Percentiles rank a stretch among this genome's conserved stretches.
These are phyloP conservation scores for Ylistrum balloti DNA, from an alignment of 1,140 invertebrate species.

Conservation along the genomic window DNA sequence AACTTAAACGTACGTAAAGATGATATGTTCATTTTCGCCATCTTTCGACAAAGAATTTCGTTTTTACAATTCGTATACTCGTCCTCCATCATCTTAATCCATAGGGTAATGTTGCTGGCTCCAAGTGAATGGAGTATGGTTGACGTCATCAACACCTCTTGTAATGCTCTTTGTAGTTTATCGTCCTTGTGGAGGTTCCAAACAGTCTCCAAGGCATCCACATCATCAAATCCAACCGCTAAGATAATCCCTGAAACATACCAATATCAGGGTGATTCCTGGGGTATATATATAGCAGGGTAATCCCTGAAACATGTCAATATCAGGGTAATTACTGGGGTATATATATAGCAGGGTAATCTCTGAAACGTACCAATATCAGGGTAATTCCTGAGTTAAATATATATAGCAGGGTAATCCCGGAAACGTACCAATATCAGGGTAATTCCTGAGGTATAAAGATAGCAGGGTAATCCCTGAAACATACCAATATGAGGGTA, in stretches of 20 bases:
- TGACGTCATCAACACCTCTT: conserved; percentile 67
- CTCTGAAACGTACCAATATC: too few relatives aligned
- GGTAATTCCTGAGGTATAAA: too few relatives aligned
- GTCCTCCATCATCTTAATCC: conserved; percentile 70
- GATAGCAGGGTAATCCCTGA: too few relatives aligned
- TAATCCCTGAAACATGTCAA: too few relatives aligned
- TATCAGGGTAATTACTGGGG: too few relatives aligned
- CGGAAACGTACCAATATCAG: too few relatives aligned
- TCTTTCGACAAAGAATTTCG: conserved; percentile 59
- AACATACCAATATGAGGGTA: too few relatives aligned
- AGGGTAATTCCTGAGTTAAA: too few relatives aligned
- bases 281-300: too few relatives aligned
- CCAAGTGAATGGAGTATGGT: conserved; percentile 60
- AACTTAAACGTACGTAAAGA: neutral
- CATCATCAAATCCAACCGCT: conserved; percentile 64
- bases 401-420: too few relatives aligned
- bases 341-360: too few relatives aligned
- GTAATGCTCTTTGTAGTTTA: conserved; percentile 61
- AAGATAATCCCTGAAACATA: conserved; percentile 68
- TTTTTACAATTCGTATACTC: conserved; percentile 68
- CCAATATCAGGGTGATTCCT: too few relatives aligned
- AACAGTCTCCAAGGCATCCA: conserved; percentile 60
- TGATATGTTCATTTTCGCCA: neutral
- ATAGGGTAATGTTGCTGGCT: conserved; percentile 64
- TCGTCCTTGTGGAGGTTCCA: conserved; percentile 60